phyloP scores from a whole-genome alignment of 2,797 vertebrate genomes.

The Microctenopoma stevenorrisi region DNA sequence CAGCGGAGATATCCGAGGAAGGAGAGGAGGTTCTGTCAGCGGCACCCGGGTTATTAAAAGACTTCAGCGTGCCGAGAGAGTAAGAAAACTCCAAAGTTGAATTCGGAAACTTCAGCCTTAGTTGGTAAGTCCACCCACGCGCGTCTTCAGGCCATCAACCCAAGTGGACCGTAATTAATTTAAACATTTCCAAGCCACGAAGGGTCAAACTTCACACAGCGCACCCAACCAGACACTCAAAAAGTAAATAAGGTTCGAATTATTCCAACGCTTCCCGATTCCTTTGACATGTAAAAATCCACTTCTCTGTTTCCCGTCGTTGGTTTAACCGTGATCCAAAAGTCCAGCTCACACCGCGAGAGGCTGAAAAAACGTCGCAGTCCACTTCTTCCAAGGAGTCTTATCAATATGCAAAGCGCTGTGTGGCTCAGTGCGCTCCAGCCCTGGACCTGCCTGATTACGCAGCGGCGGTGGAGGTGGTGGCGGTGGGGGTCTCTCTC shows the following conservation, averaged over 20 bases:
- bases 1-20: slow-evolving; percentile 32
- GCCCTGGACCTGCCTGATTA: slow-evolving; percentile 82
- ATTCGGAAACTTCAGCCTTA: neutral
- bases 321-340: slow-evolving; percentile 53
- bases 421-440: slow-evolving; percentile 72
- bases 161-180: neutral
- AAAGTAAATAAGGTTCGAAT: slow-evolving; percentile 21
- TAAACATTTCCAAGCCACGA: slow-evolving; percentile 10
- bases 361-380: slow-evolving; percentile 42
- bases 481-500: slow-evolving; percentile 10
- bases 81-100: neutral
- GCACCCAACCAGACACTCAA: slow-evolving; percentile 27
- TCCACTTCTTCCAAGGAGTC: slow-evolving; percentile 75
- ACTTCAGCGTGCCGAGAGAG: neutral
- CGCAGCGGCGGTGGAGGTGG: slow-evolving; percentile 46
- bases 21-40: neutral
- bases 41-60: neutral
- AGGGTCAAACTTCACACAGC: slow-evolving; percentile 3
- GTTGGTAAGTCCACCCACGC: neutral
- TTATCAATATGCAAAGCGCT: slow-evolving; percentile 77
- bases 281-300: slow-evolving; percentile 38
- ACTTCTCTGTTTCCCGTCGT: slow-evolving; percentile 14
- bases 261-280: slow-evolving; percentile 40
- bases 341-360: slow-evolving; percentile 19
- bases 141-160: slow-evolving; percentile 6